Evolutionary conservation across 37 sponge, comb jelly and placozoan species (phyloP), one percentile per base, ranked within the genome.

Genomic region (Diacarnus erythraeanus): DNA sequence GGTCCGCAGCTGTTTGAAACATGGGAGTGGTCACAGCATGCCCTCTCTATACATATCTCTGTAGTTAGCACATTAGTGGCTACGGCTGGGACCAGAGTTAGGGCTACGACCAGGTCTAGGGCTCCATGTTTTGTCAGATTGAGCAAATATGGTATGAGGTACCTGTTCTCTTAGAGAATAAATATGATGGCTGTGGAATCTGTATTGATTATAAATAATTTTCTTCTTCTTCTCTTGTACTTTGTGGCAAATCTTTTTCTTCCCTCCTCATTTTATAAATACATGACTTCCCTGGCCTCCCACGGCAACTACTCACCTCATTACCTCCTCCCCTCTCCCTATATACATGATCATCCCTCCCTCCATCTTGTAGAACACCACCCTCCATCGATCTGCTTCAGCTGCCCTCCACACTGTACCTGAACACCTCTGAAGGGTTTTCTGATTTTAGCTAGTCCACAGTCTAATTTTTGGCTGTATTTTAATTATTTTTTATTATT

Each of bases 361-460:
- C 5, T 8, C 34, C 29, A 25, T 38, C 36, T 2, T 33, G 12
- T 35, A 80, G 80, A 15, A 70, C 9, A 33, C 41, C 15, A 20
- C 26, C 12, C 15, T 80, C 26, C 8, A 27, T 9, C 80, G 80
- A 18, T 80, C 80, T 6, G 59, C 69, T 27, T 54, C 70, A 47
- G 80, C n/a, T 38, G 80, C 80, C 25, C 70, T 80, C n/a, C 15
- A 21, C 17, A 80, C 80, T 22, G 80, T 80, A 9, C 80, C 80
- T 23, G 60, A 59, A 10, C 80, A 80, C 57, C 38, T 54, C 10
- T 79, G 61, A 60, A 5, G 26, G 4, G 10, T 12, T 12, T 12
- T 47, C 51, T n/a, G n/a, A n/a, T n/a, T n/a, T n/a, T n/a, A n/a
- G n/a, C n/a, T n/a, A n/a, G n/a, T n/a, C n/a, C n/a, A n/a, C n/a